These are phyloP conservation scores for Tapirus indicus DNA, from an alignment of 2,797 vertebrate genomes.

Conservation along the genomic window DNA sequence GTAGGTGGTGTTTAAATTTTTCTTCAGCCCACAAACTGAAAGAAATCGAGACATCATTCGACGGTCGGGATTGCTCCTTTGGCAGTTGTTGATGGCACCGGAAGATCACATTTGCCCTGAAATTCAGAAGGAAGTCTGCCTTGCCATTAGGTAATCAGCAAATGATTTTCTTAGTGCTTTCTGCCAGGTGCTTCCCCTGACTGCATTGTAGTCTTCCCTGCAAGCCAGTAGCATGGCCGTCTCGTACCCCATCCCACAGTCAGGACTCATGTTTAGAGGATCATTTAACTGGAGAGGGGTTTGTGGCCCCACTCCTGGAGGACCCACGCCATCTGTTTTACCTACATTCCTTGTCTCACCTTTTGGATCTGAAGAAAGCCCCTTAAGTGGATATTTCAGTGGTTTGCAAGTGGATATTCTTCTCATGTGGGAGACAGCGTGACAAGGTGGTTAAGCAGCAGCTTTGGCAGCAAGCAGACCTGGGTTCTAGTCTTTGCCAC, in stretches of 20 bases:
- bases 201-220: background rate
- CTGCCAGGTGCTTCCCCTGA: background rate
- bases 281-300: background rate
- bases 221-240: background rate
- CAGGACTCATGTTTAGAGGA: background rate
- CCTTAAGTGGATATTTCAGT: background rate
- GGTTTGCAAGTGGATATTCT: background rate
- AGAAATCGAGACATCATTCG: constrained; percentile 96
- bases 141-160: constrained; percentile 95
- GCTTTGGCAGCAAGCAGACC: background rate
- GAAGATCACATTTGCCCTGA: constrained; percentile 96
- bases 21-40: constrained; percentile 98
- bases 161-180: background rate
- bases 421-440: background rate
- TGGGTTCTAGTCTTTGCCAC: background rate
- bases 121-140: constrained; percentile 97
- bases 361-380: background rate
- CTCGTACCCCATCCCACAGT: background rate
- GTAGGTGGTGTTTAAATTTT: constrained; percentile 98
- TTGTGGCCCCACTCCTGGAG: background rate
- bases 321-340: background rate
- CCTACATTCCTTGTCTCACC: background rate
- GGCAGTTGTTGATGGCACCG: constrained; percentile 99
- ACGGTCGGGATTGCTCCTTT: constrained; percentile 95
- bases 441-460: background rate